Conservation (phyloP, 1,140 invertebrate genomes). For the Planococcus citri region DNA sequence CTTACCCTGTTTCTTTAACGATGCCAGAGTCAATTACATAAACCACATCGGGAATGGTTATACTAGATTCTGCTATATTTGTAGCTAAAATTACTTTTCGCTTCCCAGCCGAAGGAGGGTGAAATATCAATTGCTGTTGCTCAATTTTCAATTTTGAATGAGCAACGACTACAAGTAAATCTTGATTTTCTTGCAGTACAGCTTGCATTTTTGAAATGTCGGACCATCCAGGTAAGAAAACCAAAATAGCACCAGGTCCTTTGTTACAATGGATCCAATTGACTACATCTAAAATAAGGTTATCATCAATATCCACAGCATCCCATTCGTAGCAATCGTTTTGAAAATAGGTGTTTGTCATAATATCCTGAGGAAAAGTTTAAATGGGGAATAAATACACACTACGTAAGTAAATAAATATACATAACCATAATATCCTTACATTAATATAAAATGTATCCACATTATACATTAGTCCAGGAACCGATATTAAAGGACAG, state of each 20-base stretch:
- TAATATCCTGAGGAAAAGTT: background rate
- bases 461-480: constrained; percentile 77
- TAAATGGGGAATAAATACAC: background rate
- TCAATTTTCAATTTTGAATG: constrained; percentile 26
- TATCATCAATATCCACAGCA: constrained; percentile 1
- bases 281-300: constrained; percentile 3
- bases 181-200: background rate
- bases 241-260: constrained; percentile 24
- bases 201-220: constrained; percentile 24
- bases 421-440: constrained; percentile 17
- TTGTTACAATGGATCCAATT: constrained; percentile 23
- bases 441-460: constrained; percentile 38
- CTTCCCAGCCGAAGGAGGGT: constrained; percentile 20
- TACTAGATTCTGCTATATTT: constrained; percentile 71
- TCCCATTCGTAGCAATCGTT: constrained; percentile 3
- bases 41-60: constrained; percentile 81
- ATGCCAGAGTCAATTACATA: constrained; percentile 57
- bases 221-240: constrained; percentile 26
- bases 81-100: constrained; percentile 55
- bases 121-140: constrained; percentile 24
- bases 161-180: constrained; percentile 22
- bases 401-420: background rate
- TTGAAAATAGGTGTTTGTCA: background rate
- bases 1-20: constrained; percentile 25
- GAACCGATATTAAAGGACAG: constrained; percentile 64